phyloP scores from a whole-genome alignment of 2,797 vertebrate species.

The Chelidonichthys spinosus region DNA sequence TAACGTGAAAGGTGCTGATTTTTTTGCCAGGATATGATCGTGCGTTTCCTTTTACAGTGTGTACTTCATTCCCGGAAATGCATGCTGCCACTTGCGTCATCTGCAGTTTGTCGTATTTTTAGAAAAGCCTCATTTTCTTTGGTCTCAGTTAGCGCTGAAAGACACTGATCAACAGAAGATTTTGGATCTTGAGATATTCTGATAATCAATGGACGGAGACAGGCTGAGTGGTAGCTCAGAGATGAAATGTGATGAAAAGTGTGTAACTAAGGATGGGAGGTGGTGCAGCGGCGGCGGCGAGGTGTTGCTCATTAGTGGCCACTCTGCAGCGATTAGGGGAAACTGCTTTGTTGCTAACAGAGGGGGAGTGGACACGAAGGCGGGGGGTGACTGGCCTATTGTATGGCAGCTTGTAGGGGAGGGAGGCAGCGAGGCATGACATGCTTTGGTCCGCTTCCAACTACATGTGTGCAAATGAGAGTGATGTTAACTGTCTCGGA shows the following conservation, averaged over 20 bases:
- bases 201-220: not conserved
- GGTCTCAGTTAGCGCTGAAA: too few relatives aligned
- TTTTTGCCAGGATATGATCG: too few relatives aligned
- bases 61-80: too few relatives aligned
- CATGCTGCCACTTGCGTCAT: too few relatives aligned
- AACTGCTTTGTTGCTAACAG: slow-evolving; percentile 89
- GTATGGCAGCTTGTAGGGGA: slow-evolving; percentile 46
- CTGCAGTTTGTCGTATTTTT: too few relatives aligned
- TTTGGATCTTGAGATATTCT: too few relatives aligned
- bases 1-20: too few relatives aligned
- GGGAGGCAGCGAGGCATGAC: slow-evolving; percentile 69
- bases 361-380: slow-evolving; percentile 71
- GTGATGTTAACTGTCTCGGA: slow-evolving; percentile 44
- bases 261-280: not conserved
- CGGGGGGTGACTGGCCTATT: slow-evolving; percentile 57
- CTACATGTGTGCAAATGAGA: slow-evolving; percentile 57
- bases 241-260: slow-evolving; percentile 3
- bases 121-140: too few relatives aligned
- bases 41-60: too few relatives aligned
- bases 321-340: slow-evolving; percentile 92
- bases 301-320: slow-evolving; percentile 89
- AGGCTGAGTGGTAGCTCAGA: not conserved
- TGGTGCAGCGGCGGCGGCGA: slow-evolving; percentile 8
- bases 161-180: too few relatives aligned
- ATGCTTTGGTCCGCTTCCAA: slow-evolving; percentile 89